phyloP scores from a whole-genome alignment of 2,797 vertebrate species.

The Channallabes apus region DNA sequence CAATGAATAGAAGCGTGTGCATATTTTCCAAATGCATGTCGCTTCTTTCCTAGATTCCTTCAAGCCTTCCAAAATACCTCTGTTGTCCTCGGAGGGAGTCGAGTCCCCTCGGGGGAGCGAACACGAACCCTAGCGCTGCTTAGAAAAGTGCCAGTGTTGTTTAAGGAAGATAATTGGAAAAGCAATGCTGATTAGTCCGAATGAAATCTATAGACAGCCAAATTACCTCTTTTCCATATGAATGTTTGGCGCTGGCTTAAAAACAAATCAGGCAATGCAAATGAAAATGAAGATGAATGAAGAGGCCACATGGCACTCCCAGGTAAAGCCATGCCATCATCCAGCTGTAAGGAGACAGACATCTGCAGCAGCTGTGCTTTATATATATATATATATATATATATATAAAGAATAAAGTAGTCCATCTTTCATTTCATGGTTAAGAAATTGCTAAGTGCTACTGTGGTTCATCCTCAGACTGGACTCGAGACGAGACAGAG shows the following conservation, averaged over 20 bases:
- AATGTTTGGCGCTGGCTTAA: conserved; percentile 19
- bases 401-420: conserved; percentile 38
- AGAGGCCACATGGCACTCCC: conserved; percentile 19
- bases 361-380: neutral
- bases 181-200: conserved; percentile 50
- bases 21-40: conserved; percentile 44
- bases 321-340: conserved; percentile 35
- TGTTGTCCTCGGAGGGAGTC: conserved; percentile 16
- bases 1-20: conserved; percentile 32
- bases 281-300: conserved; percentile 34
- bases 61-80: conserved; percentile 46
- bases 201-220: conserved; percentile 36
- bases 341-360: conserved; percentile 15
- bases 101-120: conserved; percentile 23
- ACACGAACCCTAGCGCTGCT: conserved; percentile 36
- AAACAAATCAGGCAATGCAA: conserved; percentile 48
- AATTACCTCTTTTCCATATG: conserved; percentile 26
- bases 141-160: conserved; percentile 24
- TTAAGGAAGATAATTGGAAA: conserved; percentile 53
- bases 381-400: too few species aligned
- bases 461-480: conserved; percentile 19
- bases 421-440: neutral
- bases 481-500: conserved; percentile 35
- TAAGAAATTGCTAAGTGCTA: conserved; percentile 33
- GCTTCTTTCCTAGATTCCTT: conserved; percentile 33